phyloP scores from a whole-genome alignment of 2,888 invertebrate species.

The Onthophagus sagittarius region DNA sequence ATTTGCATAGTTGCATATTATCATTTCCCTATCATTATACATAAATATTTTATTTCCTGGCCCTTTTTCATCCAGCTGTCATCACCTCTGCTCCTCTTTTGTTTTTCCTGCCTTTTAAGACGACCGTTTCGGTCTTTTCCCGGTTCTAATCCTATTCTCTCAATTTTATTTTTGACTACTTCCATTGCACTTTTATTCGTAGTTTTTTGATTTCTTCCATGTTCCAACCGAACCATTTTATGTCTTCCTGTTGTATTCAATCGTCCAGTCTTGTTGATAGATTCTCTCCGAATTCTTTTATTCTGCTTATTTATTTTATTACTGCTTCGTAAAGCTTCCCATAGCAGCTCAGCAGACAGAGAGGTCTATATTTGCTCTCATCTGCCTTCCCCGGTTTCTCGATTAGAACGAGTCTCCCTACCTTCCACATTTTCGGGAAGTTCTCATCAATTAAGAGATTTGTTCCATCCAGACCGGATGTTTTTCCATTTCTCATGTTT shows the following conservation, averaged over 20 bases:
- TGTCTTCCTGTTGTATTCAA: neutral
- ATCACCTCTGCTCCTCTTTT: too few species aligned
- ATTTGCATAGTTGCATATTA: too few species aligned
- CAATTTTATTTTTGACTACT: neutral
- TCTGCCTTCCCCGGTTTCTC: constrained; percentile 16
- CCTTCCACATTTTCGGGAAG: constrained; percentile 21
- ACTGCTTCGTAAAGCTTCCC: constrained; percentile 33
- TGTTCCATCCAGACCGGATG: neutral
- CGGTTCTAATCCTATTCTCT: neutral
- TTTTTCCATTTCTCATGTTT: neutral
- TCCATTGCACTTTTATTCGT: too few species aligned
- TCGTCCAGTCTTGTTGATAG: neutral
- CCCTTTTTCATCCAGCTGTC: neutral
- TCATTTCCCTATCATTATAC: neutral
- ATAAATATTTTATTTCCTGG: neutral
- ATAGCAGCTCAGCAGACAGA: constrained; percentile 31
- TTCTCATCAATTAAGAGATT: neutral
- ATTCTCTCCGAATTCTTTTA: constrained; percentile 21
- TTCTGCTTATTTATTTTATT: constrained; percentile 29
- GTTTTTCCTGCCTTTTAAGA: neutral
- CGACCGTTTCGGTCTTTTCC: neutral
- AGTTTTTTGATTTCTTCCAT: neutral
- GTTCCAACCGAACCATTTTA: neutral
- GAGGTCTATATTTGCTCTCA: constrained; percentile 27
- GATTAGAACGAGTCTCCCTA: constrained; percentile 17